Percentiles rank a stretch among this genome's conserved stretches.
Conservation (phyloP, 1,140 invertebrate species). For the Saccostrea echinata region DNA sequence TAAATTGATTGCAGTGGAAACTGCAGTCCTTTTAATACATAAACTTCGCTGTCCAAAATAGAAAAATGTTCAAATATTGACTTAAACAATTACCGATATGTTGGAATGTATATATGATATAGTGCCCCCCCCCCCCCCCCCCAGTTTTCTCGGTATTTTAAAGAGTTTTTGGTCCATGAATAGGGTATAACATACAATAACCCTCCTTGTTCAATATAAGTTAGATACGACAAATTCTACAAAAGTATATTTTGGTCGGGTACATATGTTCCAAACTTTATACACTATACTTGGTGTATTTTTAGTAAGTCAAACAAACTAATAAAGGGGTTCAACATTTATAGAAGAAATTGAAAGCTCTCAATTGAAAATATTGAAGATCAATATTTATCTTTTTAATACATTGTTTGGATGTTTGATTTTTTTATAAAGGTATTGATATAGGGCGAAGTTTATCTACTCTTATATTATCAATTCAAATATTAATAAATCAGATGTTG, state of each 20-base stretch:
- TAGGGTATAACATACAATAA: too few relatives aligned
- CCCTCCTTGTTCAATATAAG: too few relatives aligned
- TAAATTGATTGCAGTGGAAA: background rate
- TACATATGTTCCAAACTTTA: background rate
- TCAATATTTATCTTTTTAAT: constrained; percentile 36
- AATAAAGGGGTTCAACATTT: background rate
- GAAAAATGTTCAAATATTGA: background rate
- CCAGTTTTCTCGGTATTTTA: too few relatives aligned
- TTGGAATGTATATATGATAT: too few relatives aligned
- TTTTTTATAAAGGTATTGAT: constrained; percentile 5
- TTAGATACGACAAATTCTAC: too few relatives aligned
- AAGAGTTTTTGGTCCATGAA: too few relatives aligned
- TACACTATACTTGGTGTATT: background rate
- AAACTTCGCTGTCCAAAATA: background rate
- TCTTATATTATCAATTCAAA: background rate
- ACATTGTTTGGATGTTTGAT: background rate
- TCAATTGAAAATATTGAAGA: constrained; percentile 1
- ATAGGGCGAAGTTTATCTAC: constrained; percentile 14
- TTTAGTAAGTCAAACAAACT: background rate
- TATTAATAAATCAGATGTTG: constrained; percentile 16
- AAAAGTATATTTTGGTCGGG: too few relatives aligned
- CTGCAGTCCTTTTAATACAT: background rate
- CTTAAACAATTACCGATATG: background rate
- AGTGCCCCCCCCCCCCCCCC: too few relatives aligned
- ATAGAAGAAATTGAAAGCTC: background rate